These are phyloP conservation scores for Oxytorus armatus DNA, from an alignment of 2,888 invertebrate genomes.

Conservation along the genomic window DNA sequence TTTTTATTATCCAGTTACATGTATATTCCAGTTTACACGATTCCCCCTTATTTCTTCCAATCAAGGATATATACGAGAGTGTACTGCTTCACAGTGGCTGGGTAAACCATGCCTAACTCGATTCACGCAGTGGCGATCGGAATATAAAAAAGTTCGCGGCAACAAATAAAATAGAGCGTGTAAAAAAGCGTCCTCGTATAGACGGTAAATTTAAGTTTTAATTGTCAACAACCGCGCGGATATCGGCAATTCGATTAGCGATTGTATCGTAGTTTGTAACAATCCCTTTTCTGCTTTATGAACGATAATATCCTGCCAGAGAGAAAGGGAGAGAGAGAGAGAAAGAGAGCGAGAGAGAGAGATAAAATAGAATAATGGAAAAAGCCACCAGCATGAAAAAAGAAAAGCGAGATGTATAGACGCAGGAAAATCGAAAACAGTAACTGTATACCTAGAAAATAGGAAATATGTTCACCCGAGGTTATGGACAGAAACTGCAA, in stretches of 20 bases:
- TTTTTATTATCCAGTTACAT: slow-evolving; percentile 6
- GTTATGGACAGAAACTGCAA: slow-evolving; percentile 20
- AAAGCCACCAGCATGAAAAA: slow-evolving; percentile 11
- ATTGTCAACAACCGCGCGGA: slow-evolving; percentile 50
- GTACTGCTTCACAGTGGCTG: background rate
- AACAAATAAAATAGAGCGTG: slow-evolving; percentile 25
- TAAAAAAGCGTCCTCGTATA: slow-evolving; percentile 23
- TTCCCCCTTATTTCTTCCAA: slow-evolving; percentile 18
- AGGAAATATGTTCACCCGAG: slow-evolving; percentile 34
- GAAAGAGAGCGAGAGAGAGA: background rate
- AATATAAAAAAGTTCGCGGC: slow-evolving; percentile 12
- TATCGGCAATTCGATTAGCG: slow-evolving; percentile 64
- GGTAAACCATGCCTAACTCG: background rate
- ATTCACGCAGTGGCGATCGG: slow-evolving; percentile 44
- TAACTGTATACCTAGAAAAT: slow-evolving; percentile 23
- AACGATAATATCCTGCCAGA: slow-evolving; percentile 25
- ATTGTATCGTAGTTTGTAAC: slow-evolving; percentile 51
- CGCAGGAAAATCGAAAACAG: background rate
- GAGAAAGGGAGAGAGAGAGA: slow-evolving; percentile 3
- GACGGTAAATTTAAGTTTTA: slow-evolving; percentile 58
- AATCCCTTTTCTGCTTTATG: slow-evolving; percentile 38
- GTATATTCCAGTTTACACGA: slow-evolving; percentile 32
- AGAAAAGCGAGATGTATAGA: slow-evolving; percentile 10
- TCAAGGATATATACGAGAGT: background rate
- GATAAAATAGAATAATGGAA: slow-evolving; percentile 18